Percentiles rank a stretch among this genome's conserved stretches.
Conservation (phyloP, 2,888 invertebrate species). For the Amiota minor region DNA sequence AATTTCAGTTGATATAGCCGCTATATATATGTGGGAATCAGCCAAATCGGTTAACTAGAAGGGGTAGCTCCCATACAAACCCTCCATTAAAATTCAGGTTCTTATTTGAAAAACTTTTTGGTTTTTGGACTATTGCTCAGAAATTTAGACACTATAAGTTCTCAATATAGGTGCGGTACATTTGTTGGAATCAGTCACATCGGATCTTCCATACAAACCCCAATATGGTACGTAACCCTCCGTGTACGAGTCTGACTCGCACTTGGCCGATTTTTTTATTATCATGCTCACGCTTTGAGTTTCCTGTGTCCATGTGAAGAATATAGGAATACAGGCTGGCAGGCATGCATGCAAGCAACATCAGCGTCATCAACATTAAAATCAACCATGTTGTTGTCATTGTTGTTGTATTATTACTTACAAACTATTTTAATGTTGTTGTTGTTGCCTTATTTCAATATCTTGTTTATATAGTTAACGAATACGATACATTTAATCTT, state of each 20-base stretch:
- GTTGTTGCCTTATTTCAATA: slow-evolving; percentile 40
- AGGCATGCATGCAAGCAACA: background rate
- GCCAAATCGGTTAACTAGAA: no score
- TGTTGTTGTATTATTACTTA: background rate
- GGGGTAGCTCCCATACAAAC: no score
- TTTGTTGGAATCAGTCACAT: no score
- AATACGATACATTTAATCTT: slow-evolving; percentile 70
- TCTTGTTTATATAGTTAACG: slow-evolving; percentile 69
- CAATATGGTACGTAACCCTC: background rate
- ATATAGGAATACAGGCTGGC: background rate
- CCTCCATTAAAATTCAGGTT: no score
- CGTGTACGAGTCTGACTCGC: no score
- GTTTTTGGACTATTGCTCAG: no score
- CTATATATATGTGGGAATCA: no score
- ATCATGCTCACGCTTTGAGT: slow-evolving; percentile 27
- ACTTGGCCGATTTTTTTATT: no score
- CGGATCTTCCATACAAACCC: background rate
- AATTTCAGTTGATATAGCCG: no score
- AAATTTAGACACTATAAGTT: no score
- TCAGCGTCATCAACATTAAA: slow-evolving; percentile 1
- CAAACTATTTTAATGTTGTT: background rate
- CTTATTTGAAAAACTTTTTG: no score
- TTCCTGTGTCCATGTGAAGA: slow-evolving; percentile 13
- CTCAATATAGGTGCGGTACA: no score
- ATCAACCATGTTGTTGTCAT: background rate